Percentiles rank a stretch among this genome's conserved stretches.
phyloP scores from a whole-genome alignment of 2,797 vertebrate genomes.

The Vireo griseus region DNA sequence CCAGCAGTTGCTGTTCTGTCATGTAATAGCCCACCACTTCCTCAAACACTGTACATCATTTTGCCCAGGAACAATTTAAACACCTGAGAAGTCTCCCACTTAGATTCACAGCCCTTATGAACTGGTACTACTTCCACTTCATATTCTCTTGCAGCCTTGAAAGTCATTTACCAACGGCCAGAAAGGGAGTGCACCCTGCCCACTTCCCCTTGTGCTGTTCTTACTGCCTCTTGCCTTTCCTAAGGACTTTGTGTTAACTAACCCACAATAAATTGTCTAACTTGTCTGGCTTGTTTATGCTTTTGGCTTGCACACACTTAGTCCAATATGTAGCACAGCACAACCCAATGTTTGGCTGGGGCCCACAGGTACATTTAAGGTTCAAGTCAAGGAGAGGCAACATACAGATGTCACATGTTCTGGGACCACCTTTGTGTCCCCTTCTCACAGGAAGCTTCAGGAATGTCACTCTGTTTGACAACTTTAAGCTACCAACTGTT shows the following conservation, averaged over 20 bases:
- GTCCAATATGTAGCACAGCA: not conserved
- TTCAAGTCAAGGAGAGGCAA: not conserved
- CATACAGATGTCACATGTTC: not conserved
- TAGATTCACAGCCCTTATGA: not conserved
- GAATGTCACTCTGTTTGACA: not conserved
- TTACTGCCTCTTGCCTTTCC: not conserved
- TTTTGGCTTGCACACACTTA: not conserved
- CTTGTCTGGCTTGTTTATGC: not conserved
- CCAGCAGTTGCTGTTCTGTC: not conserved
- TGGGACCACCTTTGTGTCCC: not conserved
- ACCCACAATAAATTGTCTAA: not conserved
- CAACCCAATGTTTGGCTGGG: not conserved
- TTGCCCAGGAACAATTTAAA: not conserved
- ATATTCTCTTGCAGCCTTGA: not conserved
- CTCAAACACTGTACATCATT: not conserved
- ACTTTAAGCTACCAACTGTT: not conserved
- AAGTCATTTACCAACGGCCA: not conserved
- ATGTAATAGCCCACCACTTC: not conserved
- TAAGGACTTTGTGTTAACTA: not conserved
- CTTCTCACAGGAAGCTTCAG: not conserved
- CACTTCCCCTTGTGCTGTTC: not conserved
- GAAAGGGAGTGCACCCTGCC: not conserved
- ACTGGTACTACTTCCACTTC: not conserved
- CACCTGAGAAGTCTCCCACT: not conserved
- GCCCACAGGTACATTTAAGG: accelerated